Conservation (phyloP, 1,140 invertebrate genomes). For the Druon quercuslanigerum region DNA sequence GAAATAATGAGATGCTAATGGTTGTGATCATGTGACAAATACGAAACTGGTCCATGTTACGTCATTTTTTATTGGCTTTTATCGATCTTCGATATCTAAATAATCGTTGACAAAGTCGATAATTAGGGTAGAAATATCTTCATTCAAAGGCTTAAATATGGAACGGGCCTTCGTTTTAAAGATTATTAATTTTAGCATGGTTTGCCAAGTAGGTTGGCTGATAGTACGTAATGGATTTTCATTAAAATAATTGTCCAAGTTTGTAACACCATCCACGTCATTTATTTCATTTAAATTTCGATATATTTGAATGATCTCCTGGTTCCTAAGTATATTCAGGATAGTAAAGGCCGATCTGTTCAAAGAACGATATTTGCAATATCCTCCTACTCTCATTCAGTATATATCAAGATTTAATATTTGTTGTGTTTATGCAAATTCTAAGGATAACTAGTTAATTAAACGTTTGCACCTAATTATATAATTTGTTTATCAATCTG, state of each 20-base stretch:
- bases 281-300: constrained; percentile 4
- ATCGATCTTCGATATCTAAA: constrained; percentile 14
- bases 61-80: constrained; percentile 11
- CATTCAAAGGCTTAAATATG: constrained; percentile 9
- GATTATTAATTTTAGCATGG: constrained; percentile 3
- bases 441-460: neutral
- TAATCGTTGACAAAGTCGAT: constrained; percentile 4
- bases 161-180: constrained; percentile 1
- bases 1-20: neutral
- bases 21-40: neutral
- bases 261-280: neutral
- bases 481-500: neutral
- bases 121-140: constrained; percentile 16
- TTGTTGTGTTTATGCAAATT: constrained; percentile 4
- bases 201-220: neutral
- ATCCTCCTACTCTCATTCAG: neutral
- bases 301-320: neutral
- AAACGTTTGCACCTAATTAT: neutral
- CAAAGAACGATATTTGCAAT: neutral
- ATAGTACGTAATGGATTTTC: neutral
- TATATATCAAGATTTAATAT: neutral
- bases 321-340: neutral
- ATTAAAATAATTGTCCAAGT: constrained; percentile 5
- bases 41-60: constrained; percentile 6
- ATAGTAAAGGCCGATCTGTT: neutral